phyloP scores from a whole-genome alignment of 2,797 vertebrate genomes.

The Pseudochaenichthys georgianus region DNA sequence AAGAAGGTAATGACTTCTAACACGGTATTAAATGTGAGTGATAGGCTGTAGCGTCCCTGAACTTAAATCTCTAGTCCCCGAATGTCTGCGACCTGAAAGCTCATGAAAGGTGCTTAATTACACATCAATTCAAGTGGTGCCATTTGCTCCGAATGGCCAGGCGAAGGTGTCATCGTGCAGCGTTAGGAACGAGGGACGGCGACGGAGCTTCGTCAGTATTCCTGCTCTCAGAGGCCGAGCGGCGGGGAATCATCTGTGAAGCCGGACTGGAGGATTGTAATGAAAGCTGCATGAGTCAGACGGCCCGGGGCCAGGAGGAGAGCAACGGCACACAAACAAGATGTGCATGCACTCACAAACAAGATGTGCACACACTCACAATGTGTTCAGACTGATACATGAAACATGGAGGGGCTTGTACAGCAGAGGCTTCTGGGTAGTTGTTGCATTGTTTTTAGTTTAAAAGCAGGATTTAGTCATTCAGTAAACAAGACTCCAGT shows the following conservation, averaged over 20 bases:
- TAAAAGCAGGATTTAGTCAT: background rate
- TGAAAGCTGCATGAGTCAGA: conserved; percentile 63
- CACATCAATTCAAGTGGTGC: conserved; percentile 13
- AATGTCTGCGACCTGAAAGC: background rate
- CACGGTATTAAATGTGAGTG: background rate
- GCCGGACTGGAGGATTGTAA: conserved; percentile 51
- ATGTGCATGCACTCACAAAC: conserved; percentile 11
- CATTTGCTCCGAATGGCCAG: too few relatives aligned
- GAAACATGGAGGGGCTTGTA: conserved; percentile 23
- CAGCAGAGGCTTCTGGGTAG: background rate
- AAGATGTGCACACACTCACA: background rate
- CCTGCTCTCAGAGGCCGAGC: conserved; percentile 13
- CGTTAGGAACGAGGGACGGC: background rate
- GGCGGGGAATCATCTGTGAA: conserved; percentile 55
- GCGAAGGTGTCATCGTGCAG: background rate
- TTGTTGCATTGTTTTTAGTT: conserved; percentile 15
- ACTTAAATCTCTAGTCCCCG: conserved; percentile 11
- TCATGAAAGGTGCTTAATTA: conserved; percentile 7
- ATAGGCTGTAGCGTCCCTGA: background rate
- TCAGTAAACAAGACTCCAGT: background rate
- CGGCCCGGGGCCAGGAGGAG: conserved; percentile 33
- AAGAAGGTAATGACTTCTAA: background rate
- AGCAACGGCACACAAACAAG: conserved; percentile 29
- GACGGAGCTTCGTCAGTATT: conserved; percentile 9
- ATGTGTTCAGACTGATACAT: conserved; percentile 35